Percentiles rank a stretch among this genome's conserved stretches.
Conservation (phyloP, 92 coral and sea anemone species). For the Phenganax subtilis region DNA sequence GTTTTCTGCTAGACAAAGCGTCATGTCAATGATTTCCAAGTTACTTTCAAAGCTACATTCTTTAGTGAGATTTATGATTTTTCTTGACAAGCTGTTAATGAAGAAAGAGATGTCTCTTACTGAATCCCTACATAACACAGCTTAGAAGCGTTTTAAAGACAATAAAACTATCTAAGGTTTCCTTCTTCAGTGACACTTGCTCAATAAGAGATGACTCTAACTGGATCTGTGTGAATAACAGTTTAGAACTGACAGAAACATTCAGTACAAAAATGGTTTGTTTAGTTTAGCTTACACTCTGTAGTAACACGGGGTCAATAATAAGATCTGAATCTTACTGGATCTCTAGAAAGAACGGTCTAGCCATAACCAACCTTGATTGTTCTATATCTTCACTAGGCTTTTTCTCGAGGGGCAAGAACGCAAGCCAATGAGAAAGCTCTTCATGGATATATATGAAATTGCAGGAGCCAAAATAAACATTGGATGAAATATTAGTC, state of each 20-base stretch:
- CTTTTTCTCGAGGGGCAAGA: constrained; percentile 58
- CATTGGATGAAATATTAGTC: constrained; percentile 36
- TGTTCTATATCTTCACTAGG: not conserved
- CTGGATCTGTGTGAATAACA: too few species aligned
- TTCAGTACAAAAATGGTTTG: too few species aligned
- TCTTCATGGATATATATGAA: constrained; percentile 69
- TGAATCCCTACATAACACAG: too few species aligned
- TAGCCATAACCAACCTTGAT: not conserved
- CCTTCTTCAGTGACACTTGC: too few species aligned
- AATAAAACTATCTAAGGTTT: not conserved
- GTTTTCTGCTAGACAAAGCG: constrained; percentile 57
- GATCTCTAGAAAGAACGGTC: not conserved
- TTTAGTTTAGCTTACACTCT: too few species aligned
- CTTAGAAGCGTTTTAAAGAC: too few species aligned
- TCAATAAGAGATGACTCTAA: too few species aligned
- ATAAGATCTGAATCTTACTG: not conserved
- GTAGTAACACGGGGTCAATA: not conserved
- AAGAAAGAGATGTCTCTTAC: not conserved
- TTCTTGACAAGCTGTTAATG: constrained; percentile 26
- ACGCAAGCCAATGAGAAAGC: constrained; percentile 71
- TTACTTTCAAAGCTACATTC: constrained; percentile 52
- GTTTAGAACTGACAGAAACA: too few species aligned
- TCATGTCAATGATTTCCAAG: constrained; percentile 62
- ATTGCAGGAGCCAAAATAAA: constrained; percentile 64
- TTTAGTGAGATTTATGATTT: constrained; percentile 47